Base-by-base conservation (phyloP, 2,888 invertebrate genomes). In the Petrophora chlorosata region DNA sequence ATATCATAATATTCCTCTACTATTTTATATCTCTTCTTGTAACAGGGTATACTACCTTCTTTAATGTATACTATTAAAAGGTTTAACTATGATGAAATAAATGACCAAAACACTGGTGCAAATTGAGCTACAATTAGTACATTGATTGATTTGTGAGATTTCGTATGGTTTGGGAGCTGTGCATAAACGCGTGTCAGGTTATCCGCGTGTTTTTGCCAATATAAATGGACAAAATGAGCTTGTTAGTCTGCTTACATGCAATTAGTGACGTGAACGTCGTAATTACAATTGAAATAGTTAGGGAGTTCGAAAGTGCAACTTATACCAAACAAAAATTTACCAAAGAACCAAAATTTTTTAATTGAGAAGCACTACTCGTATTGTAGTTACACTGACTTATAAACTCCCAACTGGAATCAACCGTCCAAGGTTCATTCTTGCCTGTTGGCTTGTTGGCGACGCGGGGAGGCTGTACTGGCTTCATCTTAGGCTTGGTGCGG, bases 391-490 rank as follows among this genome's bases (percentile, higher is more conserved):
- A 87, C 91, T 92, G 92, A 92, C 95, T 94, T 83, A 96, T 95
- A 79, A 96, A 97, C 81, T 96, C 96, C 97, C 97, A 97, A 82
- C 96, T 96, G 67, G 96, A 96, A 83, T 97, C 97, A 51, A 97
- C 93, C 58, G 95, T 94, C 96, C 97, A 97, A 51, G 94, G 79
- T 72, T 92, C 92, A 65, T 90, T 91, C 79, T 92, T 92, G 76
- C 85, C 85, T 66, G 79, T 72, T 40, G 87, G 85, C 72, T 88
- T 90, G 61, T 73, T 76, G 39, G 71, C 66, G 61, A 94, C 92
- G 59, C 92, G 91, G 0, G 95, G 95, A 1, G 95, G 94, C 69
- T 94, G 92, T 8, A 95, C 94, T 0, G 95, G 94, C 65, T 94
- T 94, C 53, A 93, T 92, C 56, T 93, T 92, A 0, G 93, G 93